Evolutionary conservation across 2,113 vertebrate species (phyloP).

Genomic region (Phalacrocorax carbo): DNA sequence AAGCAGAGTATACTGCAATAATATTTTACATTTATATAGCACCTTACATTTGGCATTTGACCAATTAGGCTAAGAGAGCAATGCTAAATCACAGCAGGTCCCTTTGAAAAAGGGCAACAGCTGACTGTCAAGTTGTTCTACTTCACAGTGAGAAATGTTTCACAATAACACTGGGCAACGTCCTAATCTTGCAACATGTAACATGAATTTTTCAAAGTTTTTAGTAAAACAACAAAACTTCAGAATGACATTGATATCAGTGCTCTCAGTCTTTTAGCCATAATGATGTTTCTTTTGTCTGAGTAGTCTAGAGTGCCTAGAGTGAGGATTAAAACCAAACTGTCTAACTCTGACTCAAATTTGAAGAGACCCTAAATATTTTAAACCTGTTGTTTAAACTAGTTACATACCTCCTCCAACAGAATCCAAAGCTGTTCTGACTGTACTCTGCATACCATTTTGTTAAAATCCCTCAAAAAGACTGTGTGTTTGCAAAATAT

Average conservation of each 20-base stretch:
- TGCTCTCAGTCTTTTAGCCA: background rate
- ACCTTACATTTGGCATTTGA: background rate
- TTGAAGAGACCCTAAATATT: background rate
- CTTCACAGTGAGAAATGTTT: background rate
- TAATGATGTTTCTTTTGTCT: background rate
- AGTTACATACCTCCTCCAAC: background rate
- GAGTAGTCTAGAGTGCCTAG: background rate
- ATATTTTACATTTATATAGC: constrained; percentile 41
- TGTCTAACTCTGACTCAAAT: background rate
- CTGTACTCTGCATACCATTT: background rate
- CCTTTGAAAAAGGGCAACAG: constrained; percentile 4
- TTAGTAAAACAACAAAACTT: background rate
- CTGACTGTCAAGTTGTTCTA: background rate
- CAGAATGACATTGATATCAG: background rate
- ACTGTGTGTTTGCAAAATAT: background rate
- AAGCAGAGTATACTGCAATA: constrained; percentile 3
- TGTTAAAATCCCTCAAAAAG: background rate
- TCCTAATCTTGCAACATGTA: background rate
- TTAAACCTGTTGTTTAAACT: background rate
- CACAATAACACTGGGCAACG: background rate
- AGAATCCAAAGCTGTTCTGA: background rate
- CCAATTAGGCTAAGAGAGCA: constrained; percentile 18
- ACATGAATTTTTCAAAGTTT: background rate
- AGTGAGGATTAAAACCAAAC: background rate
- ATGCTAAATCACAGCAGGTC: constrained; percentile 21